Conservation (phyloP, 2,888 invertebrate species). For the Flabesymbios commensalis region DNA sequence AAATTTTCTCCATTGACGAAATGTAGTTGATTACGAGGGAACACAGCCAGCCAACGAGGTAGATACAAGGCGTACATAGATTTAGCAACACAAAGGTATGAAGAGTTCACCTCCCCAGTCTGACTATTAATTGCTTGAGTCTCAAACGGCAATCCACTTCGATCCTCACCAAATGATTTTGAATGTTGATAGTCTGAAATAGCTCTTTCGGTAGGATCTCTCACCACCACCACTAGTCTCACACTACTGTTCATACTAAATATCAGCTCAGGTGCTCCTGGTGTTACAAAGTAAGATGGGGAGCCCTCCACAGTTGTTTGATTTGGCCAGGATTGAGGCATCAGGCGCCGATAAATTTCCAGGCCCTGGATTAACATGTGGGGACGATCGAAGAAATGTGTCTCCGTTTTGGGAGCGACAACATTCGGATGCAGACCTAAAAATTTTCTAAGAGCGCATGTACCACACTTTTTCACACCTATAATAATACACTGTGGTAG, state of each 20-base stretch:
- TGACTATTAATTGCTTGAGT: not conserved
- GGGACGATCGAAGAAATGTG: slow-evolving; percentile 68
- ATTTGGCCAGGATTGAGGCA: slow-evolving; percentile 89
- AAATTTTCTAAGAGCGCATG: slow-evolving; percentile 12
- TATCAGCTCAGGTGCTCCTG: slow-evolving; percentile 93
- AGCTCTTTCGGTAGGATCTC: slow-evolving; percentile 93
- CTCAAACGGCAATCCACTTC: not conserved
- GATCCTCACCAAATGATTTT: slow-evolving; percentile 64
- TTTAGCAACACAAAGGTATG: slow-evolving; percentile 53
- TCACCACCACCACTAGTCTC: slow-evolving; percentile 85
- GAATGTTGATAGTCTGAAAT: slow-evolving; percentile 98
- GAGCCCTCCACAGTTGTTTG: slow-evolving; percentile 97
- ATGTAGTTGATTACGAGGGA: slow-evolving; percentile 87
- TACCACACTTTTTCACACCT: slow-evolving; percentile 17
- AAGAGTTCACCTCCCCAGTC: not conserved
- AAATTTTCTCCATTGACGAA: slow-evolving; percentile 74
- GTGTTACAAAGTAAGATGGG: slow-evolving; percentile 95
- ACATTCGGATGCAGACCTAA: slow-evolving; percentile 11
- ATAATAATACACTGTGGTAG: slow-evolving; percentile 12
- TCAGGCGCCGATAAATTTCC: slow-evolving; percentile 78
- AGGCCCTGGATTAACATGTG: slow-evolving; percentile 81
- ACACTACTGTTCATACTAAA: slow-evolving; percentile 91
- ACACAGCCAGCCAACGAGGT: slow-evolving; percentile 88
- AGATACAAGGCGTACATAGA: slow-evolving; percentile 71
- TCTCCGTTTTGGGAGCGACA: not conserved